Base-by-base conservation (phyloP, 1,140 invertebrate genomes). In the Drosophila arizonae region DNA sequence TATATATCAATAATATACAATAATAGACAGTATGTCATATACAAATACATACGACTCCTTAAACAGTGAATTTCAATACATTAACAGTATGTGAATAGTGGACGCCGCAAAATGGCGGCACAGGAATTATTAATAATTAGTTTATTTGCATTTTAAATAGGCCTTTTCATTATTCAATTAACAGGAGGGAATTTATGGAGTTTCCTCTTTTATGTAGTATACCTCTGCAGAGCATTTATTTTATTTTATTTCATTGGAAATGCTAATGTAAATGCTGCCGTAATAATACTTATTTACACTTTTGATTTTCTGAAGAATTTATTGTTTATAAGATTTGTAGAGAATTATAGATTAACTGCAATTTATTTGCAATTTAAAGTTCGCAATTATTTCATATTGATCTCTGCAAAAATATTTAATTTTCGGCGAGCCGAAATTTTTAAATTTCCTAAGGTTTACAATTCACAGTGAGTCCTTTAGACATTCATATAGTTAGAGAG, bases 1-100 rank as follows among this genome's bases (percentile, higher is more conserved):
- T 39, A 39, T 39, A 65, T 79, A 85, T 62, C 72, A 86, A 86
- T 80, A 75, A 64, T 75, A 60, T 71, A 66, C 41, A 46, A 55
- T 43, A 56, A 79, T 65, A 74, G 45, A 69, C 43, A 61, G 9
- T 41, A 17, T 28, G 21, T 70, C 36, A 36, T 21, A 17, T 43
- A 6, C 24, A 41, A 21, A 21, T 61, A 56, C 15, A 52, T 69
- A 55, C 43, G 57, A 68, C 65, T 21, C 48, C 55, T 48, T 68
- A 68, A 72, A 72, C 64, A 72, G 60, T 33, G 50, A 73, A 68
- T 57, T 56, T 63, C 43, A 63, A 55, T 50, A 50, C 57, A 43
- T 56, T 60, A 50, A 39, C 36, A 26, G 39, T 39, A 46, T 70
- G 64, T 68, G 65, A 70, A 62, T 61, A 69, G 52, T 72, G 48